Evolutionary conservation across 2,113 vertebrate genomes (phyloP).

Genomic region (Zonotrichia leucophrys): DNA sequence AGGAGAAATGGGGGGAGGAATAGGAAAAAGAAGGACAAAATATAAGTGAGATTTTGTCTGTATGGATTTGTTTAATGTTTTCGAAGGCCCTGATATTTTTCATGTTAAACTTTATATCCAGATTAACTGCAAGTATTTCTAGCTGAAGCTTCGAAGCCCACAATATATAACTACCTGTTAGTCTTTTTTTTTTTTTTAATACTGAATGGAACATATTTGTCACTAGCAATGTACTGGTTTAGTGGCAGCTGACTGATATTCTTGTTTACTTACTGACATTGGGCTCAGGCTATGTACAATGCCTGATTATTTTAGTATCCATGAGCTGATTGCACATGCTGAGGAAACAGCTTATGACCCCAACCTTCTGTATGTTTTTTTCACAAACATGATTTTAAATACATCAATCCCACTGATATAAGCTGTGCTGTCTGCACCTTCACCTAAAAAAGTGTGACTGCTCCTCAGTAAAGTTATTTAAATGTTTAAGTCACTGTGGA

Average conservation of each 20-base stretch:
- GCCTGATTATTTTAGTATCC: not conserved
- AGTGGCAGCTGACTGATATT: not conserved
- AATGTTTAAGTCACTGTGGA: not conserved
- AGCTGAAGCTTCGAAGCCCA: not conserved
- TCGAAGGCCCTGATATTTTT: not conserved
- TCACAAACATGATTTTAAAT: not conserved
- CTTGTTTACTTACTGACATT: not conserved
- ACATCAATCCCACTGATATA: not conserved
- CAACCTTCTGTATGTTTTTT: not conserved
- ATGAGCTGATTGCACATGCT: not conserved
- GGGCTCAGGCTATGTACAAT: not conserved
- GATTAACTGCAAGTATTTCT: not conserved
- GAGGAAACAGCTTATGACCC: not conserved
- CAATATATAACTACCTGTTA: not conserved
- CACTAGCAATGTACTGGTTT: not conserved
- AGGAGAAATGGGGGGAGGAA: not conserved
- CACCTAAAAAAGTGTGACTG: not conserved
- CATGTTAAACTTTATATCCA: not conserved
- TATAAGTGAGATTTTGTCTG: not conserved
- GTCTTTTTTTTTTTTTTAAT: not conserved
- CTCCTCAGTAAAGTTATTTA: not conserved
- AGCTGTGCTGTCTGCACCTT: not conserved
- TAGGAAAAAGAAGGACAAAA: not conserved
- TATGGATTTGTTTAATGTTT: not conserved
- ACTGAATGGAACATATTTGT: not conserved